Evolutionary conservation across 1,140 invertebrate genomes (phyloP).

Genomic region (Anagrus nilaparvatae): DNA sequence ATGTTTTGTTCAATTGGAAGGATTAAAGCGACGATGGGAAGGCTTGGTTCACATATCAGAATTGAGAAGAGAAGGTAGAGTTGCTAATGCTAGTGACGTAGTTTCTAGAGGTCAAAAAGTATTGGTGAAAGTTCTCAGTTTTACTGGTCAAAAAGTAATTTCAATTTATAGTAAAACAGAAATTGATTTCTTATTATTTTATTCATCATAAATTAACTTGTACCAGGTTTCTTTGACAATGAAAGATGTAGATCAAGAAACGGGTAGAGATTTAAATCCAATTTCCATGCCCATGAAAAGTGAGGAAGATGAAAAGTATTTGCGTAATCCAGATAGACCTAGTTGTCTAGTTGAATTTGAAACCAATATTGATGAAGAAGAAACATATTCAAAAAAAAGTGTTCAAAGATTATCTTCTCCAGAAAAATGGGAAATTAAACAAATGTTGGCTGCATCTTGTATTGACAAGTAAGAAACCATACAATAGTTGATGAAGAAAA

Average conservation of each 20-base stretch:
- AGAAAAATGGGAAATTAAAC: conserved; percentile 84
- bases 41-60: conserved; percentile 98
- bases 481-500: conserved; percentile 5
- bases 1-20: conserved; percentile 94
- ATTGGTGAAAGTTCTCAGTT: conserved; percentile 75
- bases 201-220: conserved; percentile 3
- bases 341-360: conserved; percentile 60
- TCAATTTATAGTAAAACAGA: background rate
- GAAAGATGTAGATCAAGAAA: conserved; percentile 96
- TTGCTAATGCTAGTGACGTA: conserved; percentile 90
- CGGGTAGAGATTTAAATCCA: conserved; percentile 92
- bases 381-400: conserved; percentile 64
- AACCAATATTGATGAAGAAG: conserved; percentile 61
- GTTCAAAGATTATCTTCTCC: conserved; percentile 92
- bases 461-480: conserved; percentile 40
- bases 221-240: conserved; percentile 76
- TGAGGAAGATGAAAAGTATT: conserved; percentile 55
- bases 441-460: conserved; percentile 44
- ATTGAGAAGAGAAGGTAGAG: conserved; percentile 81
- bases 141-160: conserved; percentile 77
- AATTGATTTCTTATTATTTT: too few relatives aligned
- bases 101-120: conserved; percentile 85
- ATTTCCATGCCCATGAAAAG: conserved; percentile 30
- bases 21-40: conserved; percentile 79
- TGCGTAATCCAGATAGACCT: conserved; percentile 81